These are phyloP conservation scores for Spodoptera littoralis DNA, from an alignment of 2,888 invertebrate genomes.

Conservation along the genomic window DNA sequence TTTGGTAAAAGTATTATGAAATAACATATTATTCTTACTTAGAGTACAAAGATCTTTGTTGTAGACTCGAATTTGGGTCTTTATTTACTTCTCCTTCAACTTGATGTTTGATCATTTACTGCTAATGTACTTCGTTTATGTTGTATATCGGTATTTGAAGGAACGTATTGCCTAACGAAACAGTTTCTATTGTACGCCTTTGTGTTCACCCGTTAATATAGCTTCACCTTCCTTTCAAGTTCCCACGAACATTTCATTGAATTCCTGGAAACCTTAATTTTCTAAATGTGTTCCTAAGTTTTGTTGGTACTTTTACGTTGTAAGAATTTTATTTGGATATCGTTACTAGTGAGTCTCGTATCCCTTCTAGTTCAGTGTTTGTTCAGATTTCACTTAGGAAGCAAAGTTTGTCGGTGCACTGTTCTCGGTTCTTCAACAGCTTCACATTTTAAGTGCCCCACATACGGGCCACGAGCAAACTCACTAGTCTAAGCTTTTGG, in stretches of 20 bases:
- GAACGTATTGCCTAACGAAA: slow-evolving; percentile 25
- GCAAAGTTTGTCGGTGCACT: slow-evolving; percentile 55
- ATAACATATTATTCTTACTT: neutral
- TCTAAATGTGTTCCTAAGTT: slow-evolving; percentile 11
- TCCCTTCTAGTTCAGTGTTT: slow-evolving; percentile 37
- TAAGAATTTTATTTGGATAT: slow-evolving; percentile 15
- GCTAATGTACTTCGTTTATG: slow-evolving; percentile 26
- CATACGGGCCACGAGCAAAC: slow-evolving; percentile 63
- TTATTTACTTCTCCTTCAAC: slow-evolving; percentile 25
- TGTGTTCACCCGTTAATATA: slow-evolving; percentile 11
- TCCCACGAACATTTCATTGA: slow-evolving; percentile 9
- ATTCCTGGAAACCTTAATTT: slow-evolving; percentile 8
- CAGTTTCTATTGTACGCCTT: slow-evolving; percentile 24
- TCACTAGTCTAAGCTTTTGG: slow-evolving; percentile 52
- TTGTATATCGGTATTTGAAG: slow-evolving; percentile 28
- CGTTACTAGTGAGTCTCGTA: slow-evolving; percentile 15
- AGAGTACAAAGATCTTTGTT: slow-evolving; percentile 18
- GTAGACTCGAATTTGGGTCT: slow-evolving; percentile 2
- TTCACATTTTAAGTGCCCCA: slow-evolving; percentile 68
- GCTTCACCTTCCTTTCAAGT: slow-evolving; percentile 12
- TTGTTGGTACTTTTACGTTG: slow-evolving; percentile 4
- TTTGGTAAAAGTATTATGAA: slow-evolving; percentile 19
- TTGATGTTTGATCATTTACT: slow-evolving; percentile 17
- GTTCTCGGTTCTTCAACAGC: slow-evolving; percentile 59
- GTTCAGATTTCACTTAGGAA: slow-evolving; percentile 47